Evolutionary conservation across 2,797 vertebrate genomes (phyloP).

Genomic region (Thalassophryne amazonica): DNA sequence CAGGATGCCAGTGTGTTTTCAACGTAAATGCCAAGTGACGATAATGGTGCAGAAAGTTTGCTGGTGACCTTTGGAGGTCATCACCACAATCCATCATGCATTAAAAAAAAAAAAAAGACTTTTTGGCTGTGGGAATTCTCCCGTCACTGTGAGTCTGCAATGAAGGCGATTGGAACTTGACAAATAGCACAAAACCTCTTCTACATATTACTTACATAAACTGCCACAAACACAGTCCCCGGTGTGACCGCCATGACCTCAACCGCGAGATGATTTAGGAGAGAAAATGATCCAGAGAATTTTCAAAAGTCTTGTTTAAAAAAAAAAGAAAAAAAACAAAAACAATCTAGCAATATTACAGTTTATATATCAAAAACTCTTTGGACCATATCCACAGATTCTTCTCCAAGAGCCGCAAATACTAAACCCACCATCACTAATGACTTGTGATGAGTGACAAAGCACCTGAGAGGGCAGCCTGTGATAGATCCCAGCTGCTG

Average conservation of each 20-base stretch:
- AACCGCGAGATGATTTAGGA: conserved; percentile 47
- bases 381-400: conserved; percentile 45
- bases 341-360: conserved; percentile 52
- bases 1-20: conserved; percentile 14
- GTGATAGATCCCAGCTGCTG: conserved; percentile 71
- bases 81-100: conserved; percentile 17
- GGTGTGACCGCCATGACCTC: conserved; percentile 40
- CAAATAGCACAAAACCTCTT: conserved; percentile 22
- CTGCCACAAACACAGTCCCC: conserved; percentile 35
- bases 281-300: conserved; percentile 47
- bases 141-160: conserved; percentile 4
- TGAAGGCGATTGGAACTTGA: conserved; percentile 23
- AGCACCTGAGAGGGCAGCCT: conserved; percentile 65
- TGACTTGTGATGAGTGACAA: conserved; percentile 81
- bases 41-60: conserved; percentile 4
- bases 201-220: conserved; percentile 35
- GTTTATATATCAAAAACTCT: conserved; percentile 54
- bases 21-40: conserved; percentile 8
- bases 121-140: conserved; percentile 13
- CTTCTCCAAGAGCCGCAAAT: conserved; percentile 54
- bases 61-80: conserved; percentile 6
- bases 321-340: too few relatives aligned
- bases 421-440: conserved; percentile 76
- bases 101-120: conserved; percentile 8
- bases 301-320: conserved; percentile 47